Conservation (phyloP, 2,888 invertebrate genomes). For the Eristalis arbustorum region DNA sequence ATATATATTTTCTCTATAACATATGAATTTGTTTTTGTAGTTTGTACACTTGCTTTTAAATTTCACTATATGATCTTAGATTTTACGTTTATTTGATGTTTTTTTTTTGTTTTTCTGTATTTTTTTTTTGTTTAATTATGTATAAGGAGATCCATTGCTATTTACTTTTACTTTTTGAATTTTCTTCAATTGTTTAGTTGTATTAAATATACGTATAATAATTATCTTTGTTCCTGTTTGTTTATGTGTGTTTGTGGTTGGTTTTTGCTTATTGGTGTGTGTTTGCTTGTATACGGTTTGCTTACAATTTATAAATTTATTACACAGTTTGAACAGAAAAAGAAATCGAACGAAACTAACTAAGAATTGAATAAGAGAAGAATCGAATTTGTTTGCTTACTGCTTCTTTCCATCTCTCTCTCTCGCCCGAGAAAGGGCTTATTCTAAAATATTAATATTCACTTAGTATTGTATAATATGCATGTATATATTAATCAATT, state of each 20-base stretch:
- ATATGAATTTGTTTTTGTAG: slow-evolving; percentile 37
- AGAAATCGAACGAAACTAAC: slow-evolving; percentile 2
- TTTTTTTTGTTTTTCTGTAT: slow-evolving; percentile 11
- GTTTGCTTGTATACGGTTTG: neutral
- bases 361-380: neutral
- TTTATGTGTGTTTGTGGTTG: slow-evolving; percentile 14
- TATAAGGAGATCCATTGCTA: slow-evolving; percentile 66
- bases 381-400: neutral
- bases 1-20: slow-evolving; percentile 15
- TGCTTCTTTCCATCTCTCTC: neutral
- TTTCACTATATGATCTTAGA: slow-evolving; percentile 35
- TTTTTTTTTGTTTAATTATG: slow-evolving; percentile 38
- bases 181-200: slow-evolving; percentile 5
- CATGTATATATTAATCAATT: slow-evolving; percentile 26
- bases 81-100: neutral
- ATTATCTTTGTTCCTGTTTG: slow-evolving; percentile 53
- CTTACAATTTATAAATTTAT: neutral
- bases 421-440: slow-evolving; percentile 12
- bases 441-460: slow-evolving; percentile 40
- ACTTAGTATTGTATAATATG: slow-evolving; percentile 40
- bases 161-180: slow-evolving; percentile 15
- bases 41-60: slow-evolving; percentile 55
- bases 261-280: slow-evolving; percentile 7
- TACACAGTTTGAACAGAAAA: slow-evolving; percentile 13
- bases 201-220: slow-evolving; percentile 31